Evolutionary conservation across 2,113 vertebrate species (phyloP).

Genomic region (Daphoenositta chrysoptera): DNA sequence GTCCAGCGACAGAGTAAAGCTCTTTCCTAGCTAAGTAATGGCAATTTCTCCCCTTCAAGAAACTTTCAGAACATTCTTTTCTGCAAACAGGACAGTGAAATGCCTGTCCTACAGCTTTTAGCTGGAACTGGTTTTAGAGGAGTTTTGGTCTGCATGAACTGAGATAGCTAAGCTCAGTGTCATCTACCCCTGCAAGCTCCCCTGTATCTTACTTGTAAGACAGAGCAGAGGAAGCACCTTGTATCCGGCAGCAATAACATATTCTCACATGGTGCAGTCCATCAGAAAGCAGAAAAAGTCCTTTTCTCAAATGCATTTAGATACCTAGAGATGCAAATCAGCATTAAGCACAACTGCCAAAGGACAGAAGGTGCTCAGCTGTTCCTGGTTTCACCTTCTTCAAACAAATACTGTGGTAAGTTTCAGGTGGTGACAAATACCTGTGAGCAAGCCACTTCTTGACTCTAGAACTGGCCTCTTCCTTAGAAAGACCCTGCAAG

Average conservation of each 20-base stretch:
- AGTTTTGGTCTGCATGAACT: not conserved
- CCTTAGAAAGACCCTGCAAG: not conserved
- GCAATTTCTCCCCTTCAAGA: not conserved
- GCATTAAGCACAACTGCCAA: not conserved
- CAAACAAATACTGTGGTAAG: not conserved
- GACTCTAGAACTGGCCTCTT: not conserved
- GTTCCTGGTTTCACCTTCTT: not conserved
- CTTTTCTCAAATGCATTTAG: not conserved
- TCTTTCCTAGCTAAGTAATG: not conserved
- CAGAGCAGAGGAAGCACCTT: not conserved
- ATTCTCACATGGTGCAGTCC: not conserved
- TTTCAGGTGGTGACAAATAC: not conserved
- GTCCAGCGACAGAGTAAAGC: not conserved
- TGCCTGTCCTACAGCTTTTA: not conserved
- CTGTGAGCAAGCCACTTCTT: not conserved
- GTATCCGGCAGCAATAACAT: not conserved
- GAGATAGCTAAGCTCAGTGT: not conserved
- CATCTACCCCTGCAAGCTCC: not conserved
- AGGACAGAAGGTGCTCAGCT: not conserved
- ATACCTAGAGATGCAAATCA: not conserved
- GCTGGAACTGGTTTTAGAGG: not conserved
- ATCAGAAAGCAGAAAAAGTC: not conserved
- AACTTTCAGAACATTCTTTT: not conserved
- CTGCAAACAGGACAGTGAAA: not conserved
- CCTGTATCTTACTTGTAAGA: not conserved